A percentile compares a stretch with the other conserved stretches of the same genome.
phyloP scores from a whole-genome alignment of 2,888 invertebrate genomes.

The Ramazzottius varieornatus region DNA sequence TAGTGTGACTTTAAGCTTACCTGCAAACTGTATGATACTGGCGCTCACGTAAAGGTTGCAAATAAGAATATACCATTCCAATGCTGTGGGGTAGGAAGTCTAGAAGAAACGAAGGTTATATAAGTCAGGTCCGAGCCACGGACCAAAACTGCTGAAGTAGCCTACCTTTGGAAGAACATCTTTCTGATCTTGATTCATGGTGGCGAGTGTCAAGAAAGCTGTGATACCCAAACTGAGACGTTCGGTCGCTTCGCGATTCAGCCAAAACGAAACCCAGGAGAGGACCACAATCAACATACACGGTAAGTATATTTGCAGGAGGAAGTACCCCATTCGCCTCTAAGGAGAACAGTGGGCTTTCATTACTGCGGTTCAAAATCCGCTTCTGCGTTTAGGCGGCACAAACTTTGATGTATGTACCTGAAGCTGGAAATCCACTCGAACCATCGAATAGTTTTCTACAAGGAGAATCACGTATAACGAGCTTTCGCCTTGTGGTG shows the following conservation, averaged over 20 bases:
- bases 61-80: slow-evolving; percentile 1
- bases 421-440: neutral
- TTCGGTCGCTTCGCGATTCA: neutral
- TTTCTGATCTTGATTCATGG: slow-evolving; percentile 1
- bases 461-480: neutral
- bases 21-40: neutral
- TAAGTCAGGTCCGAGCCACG: too few relatives aligned
- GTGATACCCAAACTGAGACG: neutral
- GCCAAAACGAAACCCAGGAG: neutral
- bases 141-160: neutral
- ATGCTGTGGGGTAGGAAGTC: neutral
- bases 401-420: too few relatives aligned
- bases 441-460: neutral
- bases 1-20: neutral
- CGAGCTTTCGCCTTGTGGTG: too few relatives aligned
- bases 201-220: neutral
- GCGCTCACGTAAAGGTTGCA: slow-evolving; percentile 1
- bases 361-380: too few relatives aligned
- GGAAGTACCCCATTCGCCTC: neutral
- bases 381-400: too few relatives aligned
- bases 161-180: neutral
- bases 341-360: too few relatives aligned
- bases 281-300: slow-evolving; percentile 1
- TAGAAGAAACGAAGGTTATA: neutral
- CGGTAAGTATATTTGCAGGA: neutral